Evolutionary conservation across 30 jellyfish, hydroid and myxozoan genomes (phyloP).

Genomic region (Morbakka virulenta): DNA sequence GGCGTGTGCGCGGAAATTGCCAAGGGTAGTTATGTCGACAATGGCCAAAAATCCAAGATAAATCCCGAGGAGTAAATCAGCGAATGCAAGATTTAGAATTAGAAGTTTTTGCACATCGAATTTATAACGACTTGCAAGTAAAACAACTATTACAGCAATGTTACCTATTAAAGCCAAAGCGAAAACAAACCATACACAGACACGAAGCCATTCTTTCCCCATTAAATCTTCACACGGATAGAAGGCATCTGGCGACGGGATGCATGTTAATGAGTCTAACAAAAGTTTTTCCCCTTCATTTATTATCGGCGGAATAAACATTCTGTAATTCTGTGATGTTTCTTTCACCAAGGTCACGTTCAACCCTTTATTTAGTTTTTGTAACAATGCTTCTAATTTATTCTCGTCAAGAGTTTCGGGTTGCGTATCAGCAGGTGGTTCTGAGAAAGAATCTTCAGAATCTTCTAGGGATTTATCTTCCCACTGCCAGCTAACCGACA

Average conservation of each 20-base stretch:
- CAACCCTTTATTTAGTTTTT: too few species aligned
- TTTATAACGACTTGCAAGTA: conserved; percentile 59
- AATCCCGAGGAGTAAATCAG: conserved; percentile 78
- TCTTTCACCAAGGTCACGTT: too few species aligned
- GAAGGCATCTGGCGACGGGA: conserved; percentile 85
- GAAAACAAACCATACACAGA: conserved; percentile 95
- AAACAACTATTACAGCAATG: conserved; percentile 67
- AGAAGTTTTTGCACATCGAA: conserved; percentile 86
- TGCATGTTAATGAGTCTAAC: too few species aligned
- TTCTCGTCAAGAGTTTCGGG: too few species aligned
- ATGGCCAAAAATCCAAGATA: conserved; percentile 84
- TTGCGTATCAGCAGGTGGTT: too few species aligned
- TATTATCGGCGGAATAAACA: too few species aligned
- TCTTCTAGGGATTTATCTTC: too few species aligned
- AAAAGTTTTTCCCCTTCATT: too few species aligned
- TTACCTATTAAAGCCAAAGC: conserved; percentile 84
- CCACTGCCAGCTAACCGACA: too few species aligned
- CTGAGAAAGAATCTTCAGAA: too few species aligned
- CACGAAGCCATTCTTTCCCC: conserved; percentile 92
- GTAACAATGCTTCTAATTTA: too few species aligned
- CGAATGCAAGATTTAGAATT: conserved; percentile 81
- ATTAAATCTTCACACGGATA: conserved; percentile 96
- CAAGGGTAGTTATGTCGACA: conserved; percentile 72
- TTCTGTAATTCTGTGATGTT: too few species aligned
- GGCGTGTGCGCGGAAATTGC: conserved; percentile 93